These are phyloP conservation scores for Eupithecia vulgata DNA, from an alignment of 2,888 invertebrate species.

Conservation along the genomic window DNA sequence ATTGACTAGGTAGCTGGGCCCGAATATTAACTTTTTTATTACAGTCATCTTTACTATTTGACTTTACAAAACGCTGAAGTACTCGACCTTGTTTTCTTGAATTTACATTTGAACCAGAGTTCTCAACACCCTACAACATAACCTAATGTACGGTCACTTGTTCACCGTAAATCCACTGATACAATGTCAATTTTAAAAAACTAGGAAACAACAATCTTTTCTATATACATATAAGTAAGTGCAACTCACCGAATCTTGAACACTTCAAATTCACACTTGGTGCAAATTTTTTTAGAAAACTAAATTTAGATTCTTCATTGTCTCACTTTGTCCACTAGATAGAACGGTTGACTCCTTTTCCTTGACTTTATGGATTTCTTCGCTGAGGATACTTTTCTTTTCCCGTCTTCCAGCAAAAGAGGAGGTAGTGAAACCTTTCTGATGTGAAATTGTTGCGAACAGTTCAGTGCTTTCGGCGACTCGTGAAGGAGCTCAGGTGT, in stretches of 20 bases:
- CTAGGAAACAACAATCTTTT: neutral
- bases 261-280: slow-evolving; percentile 26
- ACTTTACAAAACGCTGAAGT: neutral
- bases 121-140: neutral
- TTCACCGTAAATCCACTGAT: neutral
- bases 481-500: slow-evolving; percentile 66
- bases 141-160: too few species aligned
- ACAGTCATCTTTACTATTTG: neutral
- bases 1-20: neutral
- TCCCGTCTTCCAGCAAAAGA: slow-evolving; percentile 73
- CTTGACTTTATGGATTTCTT: slow-evolving; percentile 62
- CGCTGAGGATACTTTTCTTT: slow-evolving; percentile 66
- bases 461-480: slow-evolving; percentile 57
- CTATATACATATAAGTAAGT: slow-evolving; percentile 6
- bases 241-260: slow-evolving; percentile 35
- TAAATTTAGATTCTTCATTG: slow-evolving; percentile 36
- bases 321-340: slow-evolving; percentile 58
- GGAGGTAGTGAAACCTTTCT: slow-evolving; percentile 80
- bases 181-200: neutral
- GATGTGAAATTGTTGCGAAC: slow-evolving; percentile 60
- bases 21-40: neutral
- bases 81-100: neutral
- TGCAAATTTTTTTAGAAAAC: slow-evolving; percentile 24
- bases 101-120: neutral
- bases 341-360: slow-evolving; percentile 50